A percentile compares a stretch with the other conserved stretches of the same genome.
Evolutionary conservation across 2,888 invertebrate genomes (phyloP).

Genomic region (Pristionchus fissidentatus): DNA sequence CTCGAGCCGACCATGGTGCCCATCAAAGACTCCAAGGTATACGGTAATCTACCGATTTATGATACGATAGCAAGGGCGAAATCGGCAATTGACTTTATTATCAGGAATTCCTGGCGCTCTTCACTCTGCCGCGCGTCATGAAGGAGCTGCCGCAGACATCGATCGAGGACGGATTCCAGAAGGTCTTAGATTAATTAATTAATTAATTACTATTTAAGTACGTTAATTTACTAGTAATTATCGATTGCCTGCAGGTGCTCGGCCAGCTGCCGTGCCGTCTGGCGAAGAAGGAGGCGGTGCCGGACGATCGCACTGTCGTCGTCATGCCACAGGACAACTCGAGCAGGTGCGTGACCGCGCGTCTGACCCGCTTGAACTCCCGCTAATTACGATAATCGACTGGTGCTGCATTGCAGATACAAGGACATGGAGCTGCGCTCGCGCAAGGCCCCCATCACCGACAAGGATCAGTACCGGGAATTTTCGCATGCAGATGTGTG

Average conservation of each 20-base stretch:
- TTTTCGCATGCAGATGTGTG: background rate
- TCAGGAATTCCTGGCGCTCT: slow-evolving; percentile 28
- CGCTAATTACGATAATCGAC: background rate
- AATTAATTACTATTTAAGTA: background rate
- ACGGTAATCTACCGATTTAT: background rate
- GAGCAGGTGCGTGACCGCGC: slow-evolving; percentile 25
- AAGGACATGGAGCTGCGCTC: slow-evolving; percentile 37
- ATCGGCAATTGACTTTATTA: background rate
- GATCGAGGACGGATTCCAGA: slow-evolving; percentile 37
- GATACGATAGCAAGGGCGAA: background rate
- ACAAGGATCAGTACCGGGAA: background rate
- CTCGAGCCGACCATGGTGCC: background rate
- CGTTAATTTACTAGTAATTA: background rate
- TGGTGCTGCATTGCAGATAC: slow-evolving; percentile 4
- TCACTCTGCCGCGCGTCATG: slow-evolving; percentile 31
- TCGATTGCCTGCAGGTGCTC: background rate
- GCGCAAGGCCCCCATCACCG: background rate
- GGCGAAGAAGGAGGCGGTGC: slow-evolving; percentile 24
- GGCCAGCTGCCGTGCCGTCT: slow-evolving; percentile 6
- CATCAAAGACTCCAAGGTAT: background rate
- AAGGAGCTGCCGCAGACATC: slow-evolving; percentile 35
- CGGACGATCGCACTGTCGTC: background rate
- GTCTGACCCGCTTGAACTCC: slow-evolving; percentile 11
- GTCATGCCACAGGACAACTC: slow-evolving; percentile 45
- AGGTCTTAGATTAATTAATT: background rate